These are phyloP conservation scores for Drosophila demipolita DNA, from an alignment of 2,888 invertebrate species.

Conservation along the genomic window DNA sequence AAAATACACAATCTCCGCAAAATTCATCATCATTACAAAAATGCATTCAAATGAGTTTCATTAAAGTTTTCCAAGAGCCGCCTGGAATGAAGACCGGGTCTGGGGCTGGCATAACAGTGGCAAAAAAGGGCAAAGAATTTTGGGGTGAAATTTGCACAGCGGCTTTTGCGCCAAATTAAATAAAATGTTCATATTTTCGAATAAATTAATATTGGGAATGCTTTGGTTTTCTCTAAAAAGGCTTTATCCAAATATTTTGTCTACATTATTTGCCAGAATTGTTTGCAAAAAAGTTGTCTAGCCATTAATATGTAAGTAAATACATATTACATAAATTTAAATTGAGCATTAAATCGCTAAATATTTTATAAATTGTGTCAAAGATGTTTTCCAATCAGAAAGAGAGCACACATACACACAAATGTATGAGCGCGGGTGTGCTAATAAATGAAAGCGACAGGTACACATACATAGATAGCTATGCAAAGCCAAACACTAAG, in stretches of 20 bases:
- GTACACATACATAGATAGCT: background rate
- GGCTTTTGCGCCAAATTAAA: conserved; percentile 35
- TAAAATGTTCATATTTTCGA: conserved; percentile 40
- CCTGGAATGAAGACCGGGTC: background rate
- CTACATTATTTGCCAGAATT: conserved; percentile 20
- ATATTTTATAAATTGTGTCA: background rate
- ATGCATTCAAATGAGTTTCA: conserved; percentile 73
- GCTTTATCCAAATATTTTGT: conserved; percentile 28
- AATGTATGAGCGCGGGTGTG: background rate
- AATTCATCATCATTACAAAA: conserved; percentile 75
- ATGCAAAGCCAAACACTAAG: background rate
- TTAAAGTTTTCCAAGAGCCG: conserved; percentile 37
- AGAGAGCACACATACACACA: background rate
- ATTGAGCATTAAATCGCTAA: background rate
- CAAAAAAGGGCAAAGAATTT: conserved; percentile 31
- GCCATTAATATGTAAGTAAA: background rate
- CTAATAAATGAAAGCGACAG: background rate
- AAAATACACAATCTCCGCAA: conserved; percentile 76
- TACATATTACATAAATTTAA: background rate
- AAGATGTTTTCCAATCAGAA: background rate
- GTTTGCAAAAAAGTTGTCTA: background rate
- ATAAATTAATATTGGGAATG: conserved; percentile 41
- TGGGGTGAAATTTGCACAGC: conserved; percentile 26
- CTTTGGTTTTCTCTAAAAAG: conserved; percentile 15
- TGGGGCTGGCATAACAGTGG: conserved; percentile 18